Conservation (phyloP, 2,888 invertebrate species). For the Pandemis cinnamomeana region DNA sequence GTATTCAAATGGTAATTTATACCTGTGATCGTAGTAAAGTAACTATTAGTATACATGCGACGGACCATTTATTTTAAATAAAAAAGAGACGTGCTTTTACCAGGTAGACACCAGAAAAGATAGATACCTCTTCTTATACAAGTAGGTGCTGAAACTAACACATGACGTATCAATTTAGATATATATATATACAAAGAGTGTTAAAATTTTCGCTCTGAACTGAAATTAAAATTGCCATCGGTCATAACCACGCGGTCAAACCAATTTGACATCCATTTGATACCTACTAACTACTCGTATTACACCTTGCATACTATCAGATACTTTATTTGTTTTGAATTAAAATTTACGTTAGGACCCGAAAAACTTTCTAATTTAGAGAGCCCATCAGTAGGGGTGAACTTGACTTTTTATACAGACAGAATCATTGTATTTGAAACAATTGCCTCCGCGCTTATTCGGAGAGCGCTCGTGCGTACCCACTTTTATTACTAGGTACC, state of each 20-base stretch:
- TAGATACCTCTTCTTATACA: not conserved
- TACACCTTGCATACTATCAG: not conserved
- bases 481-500: conserved; percentile 17
- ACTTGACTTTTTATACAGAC: not conserved
- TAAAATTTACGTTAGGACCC: not conserved
- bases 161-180: not conserved
- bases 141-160: not conserved
- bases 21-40: no score
- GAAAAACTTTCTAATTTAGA: not conserved
- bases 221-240: not conserved
- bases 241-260: not conserved
- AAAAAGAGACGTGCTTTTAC: no score
- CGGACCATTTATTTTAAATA: no score
- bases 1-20: no score
- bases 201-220: not conserved
- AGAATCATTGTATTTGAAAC: not conserved
- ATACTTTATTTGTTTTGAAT: not conserved
- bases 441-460: conserved; percentile 12
- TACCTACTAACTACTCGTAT: not conserved
- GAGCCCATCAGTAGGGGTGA: not conserved
- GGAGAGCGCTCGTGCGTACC: conserved; percentile 4
- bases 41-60: no score
- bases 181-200: not conserved
- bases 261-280: not conserved
- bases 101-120: not conserved